These are phyloP conservation scores for Ancistrus triradiatus DNA, from an alignment of 2,113 vertebrate species.

Conservation along the genomic window DNA sequence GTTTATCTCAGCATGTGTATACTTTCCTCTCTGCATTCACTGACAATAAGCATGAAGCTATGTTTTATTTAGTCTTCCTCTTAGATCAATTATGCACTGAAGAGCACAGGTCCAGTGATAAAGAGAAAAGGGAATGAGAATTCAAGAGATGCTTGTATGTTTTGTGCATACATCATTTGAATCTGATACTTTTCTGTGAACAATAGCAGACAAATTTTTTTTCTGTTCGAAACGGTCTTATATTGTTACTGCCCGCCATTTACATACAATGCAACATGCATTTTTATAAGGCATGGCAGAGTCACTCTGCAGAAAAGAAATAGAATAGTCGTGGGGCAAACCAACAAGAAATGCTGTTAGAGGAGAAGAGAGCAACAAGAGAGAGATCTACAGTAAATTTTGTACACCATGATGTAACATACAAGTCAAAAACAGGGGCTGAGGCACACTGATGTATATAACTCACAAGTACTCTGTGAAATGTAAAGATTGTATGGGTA, in stretches of 20 bases:
- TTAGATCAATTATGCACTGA: slow-evolving; percentile 47
- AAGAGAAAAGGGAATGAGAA: not conserved
- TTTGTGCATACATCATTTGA: not conserved
- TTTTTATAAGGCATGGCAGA: not conserved
- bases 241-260: not conserved
- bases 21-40: slow-evolving; percentile 17
- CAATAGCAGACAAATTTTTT: not conserved
- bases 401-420: too few relatives aligned
- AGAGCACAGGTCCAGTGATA: slow-evolving; percentile 14
- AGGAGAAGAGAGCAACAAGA: too few relatives aligned
- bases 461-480: too few relatives aligned
- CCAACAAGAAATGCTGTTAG: not conserved
- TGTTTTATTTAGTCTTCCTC: slow-evolving; percentile 45
- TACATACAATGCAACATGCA: slow-evolving; percentile 15
- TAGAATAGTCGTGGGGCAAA: not conserved
- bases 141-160: not conserved
- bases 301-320: not conserved
- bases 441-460: too few relatives aligned
- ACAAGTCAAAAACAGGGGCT: too few relatives aligned
- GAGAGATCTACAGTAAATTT: too few relatives aligned
- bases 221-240: not conserved
- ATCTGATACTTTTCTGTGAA: not conserved
- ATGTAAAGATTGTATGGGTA: too few relatives aligned
- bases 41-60: slow-evolving; percentile 32
- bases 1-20: not conserved